Base-by-base conservation (phyloP, 1,140 invertebrate species). In the Nautilus pompilius region DNA sequence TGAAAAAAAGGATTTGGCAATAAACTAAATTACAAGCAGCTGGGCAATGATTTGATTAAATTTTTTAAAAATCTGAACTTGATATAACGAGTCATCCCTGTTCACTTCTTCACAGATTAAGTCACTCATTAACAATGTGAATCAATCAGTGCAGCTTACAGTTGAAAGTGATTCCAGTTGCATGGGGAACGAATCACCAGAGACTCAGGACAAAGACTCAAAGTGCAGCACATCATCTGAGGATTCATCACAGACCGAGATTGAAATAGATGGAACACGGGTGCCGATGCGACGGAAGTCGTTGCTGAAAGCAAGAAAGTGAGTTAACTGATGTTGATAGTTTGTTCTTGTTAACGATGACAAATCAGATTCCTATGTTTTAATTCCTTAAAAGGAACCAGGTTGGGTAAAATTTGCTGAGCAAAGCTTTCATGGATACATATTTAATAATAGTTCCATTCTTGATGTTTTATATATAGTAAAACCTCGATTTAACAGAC, bases 121-220 rank as follows among this genome's bases (percentile, higher is more conserved):
- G 60, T 60, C 69, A 20, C 46, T 83, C 10, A 69, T 84, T 20
- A 67, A 72, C 17, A 72, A 78, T 63, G 57, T 66, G 6, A 67
- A 66, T 28, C 71, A 77, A 53, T 56, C 72, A 26, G 73, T 85
- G 15, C 80, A 92, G 87, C 79, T 93, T 60, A 93, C 91, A 32
- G 92, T 96, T 68, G 93, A 96, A 80, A 91, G 94, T 72, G 92
- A 93, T 81, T 91, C 92, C 29, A 89, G 90, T 63, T 85, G 88
- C n/a, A 79, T 90, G 3, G 49, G 24, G 24, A 28, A 28, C 4
- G 49, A 53, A 20, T 53, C 49, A 26, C 49, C 49, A 28, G 24
- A 22, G 22, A n/a, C n/a, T n/a, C n/a, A n/a, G n/a, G n/a, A n/a
- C n/a, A 53, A 53, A 24, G 57, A 85, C 82, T 70, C 70, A 33